Evolutionary conservation across 2,113 vertebrate species (phyloP), one percentile per base, ranked within the genome.

Genomic region (Hystrix brachyura): DNA sequence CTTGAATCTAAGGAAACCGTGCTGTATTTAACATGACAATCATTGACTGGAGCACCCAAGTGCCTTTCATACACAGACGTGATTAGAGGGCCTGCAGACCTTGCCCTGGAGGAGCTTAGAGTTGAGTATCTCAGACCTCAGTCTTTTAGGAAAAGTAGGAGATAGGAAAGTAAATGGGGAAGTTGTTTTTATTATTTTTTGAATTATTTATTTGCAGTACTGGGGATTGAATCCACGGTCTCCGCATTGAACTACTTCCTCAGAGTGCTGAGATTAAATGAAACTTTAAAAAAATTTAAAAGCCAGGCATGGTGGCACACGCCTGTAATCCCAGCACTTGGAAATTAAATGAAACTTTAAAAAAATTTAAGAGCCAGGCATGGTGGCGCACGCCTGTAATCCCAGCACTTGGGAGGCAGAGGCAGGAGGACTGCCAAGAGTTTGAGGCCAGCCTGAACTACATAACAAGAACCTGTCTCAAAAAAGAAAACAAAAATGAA

Each of bases 81-180:
- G 13, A 2, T 17, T 12, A 9, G 43, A 48, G 46, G 46, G 46
- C 48, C 72, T 8, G 3, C 29, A 55, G 78, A 9, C 74, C 38
- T 51, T 55, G 48, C 57, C 29, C 25, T 27, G 14, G 38, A 15
- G 12, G n/a, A 83, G n/a, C 76, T 71, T 59, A 34, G 7, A 17
- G 13, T 32, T 13, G 7, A 69, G 13, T 23, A 8, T 29, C 38
- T 51, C 34, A 25, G 60, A 23, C 90, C n/a, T 92, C 43, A 7
- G 34, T 72, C 62, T 76, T 96, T 67, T 12, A 55, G 10, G 65
- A 48, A 17, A 86, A 81, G 72, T 46, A 92, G 19, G 46, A 91
- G 91, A 62, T 55, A 81, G 51, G 38, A 86, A 94, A 53, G 80
- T 32, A 81, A 94, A 62, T 38, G 53, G 64, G 60, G 55, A 74